phyloP scores from a whole-genome alignment of 2,113 vertebrate genomes.

The Psittacula cyanocephala region DNA sequence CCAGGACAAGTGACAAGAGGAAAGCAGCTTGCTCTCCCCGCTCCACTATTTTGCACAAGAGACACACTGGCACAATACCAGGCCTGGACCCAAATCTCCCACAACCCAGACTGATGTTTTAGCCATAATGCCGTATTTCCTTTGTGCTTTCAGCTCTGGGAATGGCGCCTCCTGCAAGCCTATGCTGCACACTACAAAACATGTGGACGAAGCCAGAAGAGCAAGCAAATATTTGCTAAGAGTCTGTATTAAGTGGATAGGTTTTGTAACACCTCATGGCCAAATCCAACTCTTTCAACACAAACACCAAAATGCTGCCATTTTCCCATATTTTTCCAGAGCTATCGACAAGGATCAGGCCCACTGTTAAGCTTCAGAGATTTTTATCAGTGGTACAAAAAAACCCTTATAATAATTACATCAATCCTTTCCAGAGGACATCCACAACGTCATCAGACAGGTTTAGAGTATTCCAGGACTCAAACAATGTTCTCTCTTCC shows the following conservation, averaged over 20 bases:
- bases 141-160: background rate
- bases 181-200: rapidly evolving
- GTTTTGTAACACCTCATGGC: background rate
- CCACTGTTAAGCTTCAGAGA: background rate
- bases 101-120: background rate
- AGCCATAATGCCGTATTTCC: background rate
- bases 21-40: background rate
- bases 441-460: background rate
- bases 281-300: background rate
- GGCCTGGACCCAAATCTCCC: background rate
- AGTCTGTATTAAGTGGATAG: background rate
- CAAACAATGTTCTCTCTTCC: background rate
- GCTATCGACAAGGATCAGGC: background rate
- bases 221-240: background rate
- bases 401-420: background rate
- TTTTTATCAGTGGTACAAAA: background rate
- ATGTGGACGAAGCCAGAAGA: background rate
- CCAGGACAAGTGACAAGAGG: background rate
- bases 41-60: background rate
- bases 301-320: background rate
- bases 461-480: background rate
- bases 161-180: background rate
- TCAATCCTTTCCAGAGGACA: background rate
- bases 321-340: background rate
- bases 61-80: rapidly evolving